phyloP scores from a whole-genome alignment of 2,888 invertebrate species.

The Tetanocera ferruginea region DNA sequence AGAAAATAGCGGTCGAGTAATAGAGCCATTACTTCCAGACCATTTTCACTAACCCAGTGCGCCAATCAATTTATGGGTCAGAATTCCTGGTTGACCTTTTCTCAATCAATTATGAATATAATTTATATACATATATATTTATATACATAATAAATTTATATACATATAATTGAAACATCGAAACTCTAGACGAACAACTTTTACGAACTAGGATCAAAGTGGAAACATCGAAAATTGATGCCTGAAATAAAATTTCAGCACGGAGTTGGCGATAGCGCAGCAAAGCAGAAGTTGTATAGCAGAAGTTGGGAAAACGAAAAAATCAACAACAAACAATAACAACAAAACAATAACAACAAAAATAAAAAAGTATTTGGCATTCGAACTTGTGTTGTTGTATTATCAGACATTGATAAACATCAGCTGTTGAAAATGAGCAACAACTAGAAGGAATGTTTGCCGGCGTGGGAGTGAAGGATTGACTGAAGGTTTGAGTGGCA shows the following conservation, averaged over 20 bases:
- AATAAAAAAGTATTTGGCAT: background rate
- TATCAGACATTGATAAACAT: conserved; percentile 21
- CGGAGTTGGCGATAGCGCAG: background rate
- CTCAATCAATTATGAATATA: conserved; percentile 52
- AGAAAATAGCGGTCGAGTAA: too few species aligned
- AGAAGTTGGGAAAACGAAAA: too few species aligned
- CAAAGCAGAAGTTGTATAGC: background rate
- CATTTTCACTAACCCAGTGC: background rate
- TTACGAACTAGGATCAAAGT: background rate
- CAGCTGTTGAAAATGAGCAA: conserved; percentile 23
- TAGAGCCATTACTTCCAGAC: too few species aligned
- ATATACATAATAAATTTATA: background rate
- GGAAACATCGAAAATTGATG: conserved; percentile 14
- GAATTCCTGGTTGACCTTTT: conserved; percentile 51
- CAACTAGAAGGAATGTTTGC: background rate
- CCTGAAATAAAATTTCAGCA: conserved; percentile 22
- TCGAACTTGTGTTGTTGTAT: background rate
- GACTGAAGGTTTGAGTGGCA: background rate
- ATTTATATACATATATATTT: conserved; percentile 14
- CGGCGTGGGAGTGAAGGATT: background rate
- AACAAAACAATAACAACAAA: background rate
- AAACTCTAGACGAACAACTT: background rate
- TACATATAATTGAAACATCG: background rate
- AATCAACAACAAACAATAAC: background rate
- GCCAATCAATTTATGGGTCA: conserved; percentile 11